A percentile compares a stretch with the other conserved stretches of the same genome.
These are phyloP conservation scores for Eupithecia vulgata DNA, from an alignment of 2,888 invertebrate genomes.

Conservation along the genomic window DNA sequence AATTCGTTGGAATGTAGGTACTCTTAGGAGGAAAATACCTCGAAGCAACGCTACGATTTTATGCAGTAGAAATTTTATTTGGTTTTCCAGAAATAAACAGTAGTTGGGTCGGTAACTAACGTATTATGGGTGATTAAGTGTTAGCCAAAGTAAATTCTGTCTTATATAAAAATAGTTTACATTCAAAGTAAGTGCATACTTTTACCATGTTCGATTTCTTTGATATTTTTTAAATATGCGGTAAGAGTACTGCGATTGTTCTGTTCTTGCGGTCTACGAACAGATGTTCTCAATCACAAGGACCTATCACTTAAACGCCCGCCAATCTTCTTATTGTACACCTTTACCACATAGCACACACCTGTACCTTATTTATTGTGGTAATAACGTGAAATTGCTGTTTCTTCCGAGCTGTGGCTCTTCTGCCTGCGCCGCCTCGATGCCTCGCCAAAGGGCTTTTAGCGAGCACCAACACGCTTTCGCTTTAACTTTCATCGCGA, in stretches of 20 bases:
- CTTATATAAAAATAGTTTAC: too few species aligned
- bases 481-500: slow-evolving; percentile 73
- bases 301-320: slow-evolving; percentile 24
- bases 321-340: slow-evolving; percentile 42
- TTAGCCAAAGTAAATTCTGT: too few species aligned
- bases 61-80: not conserved
- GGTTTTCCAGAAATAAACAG: not conserved
- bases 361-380: slow-evolving; percentile 40
- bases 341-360: slow-evolving; percentile 39
- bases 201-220: not conserved
- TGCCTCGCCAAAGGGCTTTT: slow-evolving; percentile 75
- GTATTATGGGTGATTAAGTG: too few species aligned
- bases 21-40: not conserved
- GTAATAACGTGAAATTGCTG: slow-evolving; percentile 35
- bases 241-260: not conserved
- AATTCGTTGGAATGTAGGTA: not conserved
- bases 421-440: slow-evolving; percentile 47
- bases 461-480: slow-evolving; percentile 70
- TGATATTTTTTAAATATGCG: not conserved
- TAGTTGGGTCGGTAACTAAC: not conserved
- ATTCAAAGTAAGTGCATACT: not conserved
- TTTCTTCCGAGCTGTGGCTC: slow-evolving; percentile 36
- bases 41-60: not conserved
- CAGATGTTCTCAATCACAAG: slow-evolving; percentile 24
- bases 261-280: slow-evolving; percentile 8